Percentiles rank a stretch among this genome's conserved stretches.
These are phyloP conservation scores for Tipula confusa DNA, from an alignment of 2,888 invertebrate species.

Conservation along the genomic window DNA sequence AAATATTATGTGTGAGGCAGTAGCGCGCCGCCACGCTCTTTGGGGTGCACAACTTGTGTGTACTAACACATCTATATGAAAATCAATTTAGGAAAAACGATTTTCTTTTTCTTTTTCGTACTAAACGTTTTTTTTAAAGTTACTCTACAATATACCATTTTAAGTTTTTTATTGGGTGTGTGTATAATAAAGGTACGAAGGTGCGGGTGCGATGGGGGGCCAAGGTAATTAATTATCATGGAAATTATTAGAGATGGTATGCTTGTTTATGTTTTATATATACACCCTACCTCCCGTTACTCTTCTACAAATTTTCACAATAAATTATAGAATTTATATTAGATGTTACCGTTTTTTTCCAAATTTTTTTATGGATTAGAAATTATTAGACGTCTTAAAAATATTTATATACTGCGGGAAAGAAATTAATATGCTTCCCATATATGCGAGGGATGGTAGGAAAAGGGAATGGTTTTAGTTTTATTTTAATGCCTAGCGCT, in stretches of 20 bases:
- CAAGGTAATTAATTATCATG: slow-evolving; percentile 12
- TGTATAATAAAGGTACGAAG: neutral
- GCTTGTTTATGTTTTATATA: neutral
- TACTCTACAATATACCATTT: neutral
- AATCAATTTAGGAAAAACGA: neutral
- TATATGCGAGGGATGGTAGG: neutral
- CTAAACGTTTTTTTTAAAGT: neutral
- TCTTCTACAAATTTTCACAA: neutral
- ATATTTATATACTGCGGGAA: neutral
- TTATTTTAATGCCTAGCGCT: neutral
- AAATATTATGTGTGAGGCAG: slow-evolving; percentile 3
- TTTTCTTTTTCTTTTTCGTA: neutral
- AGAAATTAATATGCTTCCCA: neutral
- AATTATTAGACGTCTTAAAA: neutral
- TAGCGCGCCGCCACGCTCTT: neutral
- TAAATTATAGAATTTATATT: slow-evolving; percentile 20
- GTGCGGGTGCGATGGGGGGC: neutral
- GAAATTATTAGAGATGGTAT: neutral
- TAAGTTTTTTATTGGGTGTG: neutral
- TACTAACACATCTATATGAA: neutral
- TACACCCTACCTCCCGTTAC: neutral
- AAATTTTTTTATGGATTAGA: slow-evolving; percentile 3
- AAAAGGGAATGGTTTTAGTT: neutral
- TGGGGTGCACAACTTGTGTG: neutral
- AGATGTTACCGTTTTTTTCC: neutral